phyloP scores from a whole-genome alignment of 2,888 invertebrate species.

The Acronicta aceris region DNA sequence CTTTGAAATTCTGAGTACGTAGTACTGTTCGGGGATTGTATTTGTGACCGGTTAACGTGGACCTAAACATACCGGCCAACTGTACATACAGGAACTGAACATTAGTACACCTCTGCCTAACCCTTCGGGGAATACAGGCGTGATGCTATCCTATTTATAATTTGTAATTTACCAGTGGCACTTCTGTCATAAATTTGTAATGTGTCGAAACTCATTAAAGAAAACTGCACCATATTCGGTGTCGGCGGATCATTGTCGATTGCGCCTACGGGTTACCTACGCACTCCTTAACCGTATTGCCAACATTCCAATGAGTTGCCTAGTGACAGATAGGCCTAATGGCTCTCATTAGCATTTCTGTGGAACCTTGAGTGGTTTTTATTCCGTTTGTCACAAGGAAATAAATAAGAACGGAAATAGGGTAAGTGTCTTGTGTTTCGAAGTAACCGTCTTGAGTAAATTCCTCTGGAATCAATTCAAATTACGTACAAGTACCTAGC shows the following conservation, averaged over 20 bases:
- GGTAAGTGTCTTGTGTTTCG: not conserved
- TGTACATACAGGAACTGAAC: no score
- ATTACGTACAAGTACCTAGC: no score
- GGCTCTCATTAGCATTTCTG: conserved; percentile 31
- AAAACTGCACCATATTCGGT: conserved; percentile 50
- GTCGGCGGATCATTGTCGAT: conserved; percentile 47
- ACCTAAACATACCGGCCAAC: no score
- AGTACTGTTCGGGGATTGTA: no score
- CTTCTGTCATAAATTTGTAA: conserved; percentile 10
- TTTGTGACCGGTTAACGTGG: no score
- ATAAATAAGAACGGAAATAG: conserved; percentile 17
- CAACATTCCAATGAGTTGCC: conserved; percentile 45
- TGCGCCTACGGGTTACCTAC: conserved; percentile 54
- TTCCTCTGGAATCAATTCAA: no score
- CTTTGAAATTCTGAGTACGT: no score
- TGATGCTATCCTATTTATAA: no score
- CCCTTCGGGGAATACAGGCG: no score
- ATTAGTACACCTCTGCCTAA: no score
- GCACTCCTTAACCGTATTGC: conserved; percentile 47
- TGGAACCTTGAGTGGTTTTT: conserved; percentile 25
- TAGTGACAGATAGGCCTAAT: conserved; percentile 47
- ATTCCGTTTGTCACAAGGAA: conserved; percentile 20
- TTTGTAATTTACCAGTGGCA: no score
- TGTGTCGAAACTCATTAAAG: conserved; percentile 33
- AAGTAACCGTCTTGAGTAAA: no score